Base-by-base conservation (phyloP, 2,113 vertebrate species). In the Burhinus oedicnemus region DNA sequence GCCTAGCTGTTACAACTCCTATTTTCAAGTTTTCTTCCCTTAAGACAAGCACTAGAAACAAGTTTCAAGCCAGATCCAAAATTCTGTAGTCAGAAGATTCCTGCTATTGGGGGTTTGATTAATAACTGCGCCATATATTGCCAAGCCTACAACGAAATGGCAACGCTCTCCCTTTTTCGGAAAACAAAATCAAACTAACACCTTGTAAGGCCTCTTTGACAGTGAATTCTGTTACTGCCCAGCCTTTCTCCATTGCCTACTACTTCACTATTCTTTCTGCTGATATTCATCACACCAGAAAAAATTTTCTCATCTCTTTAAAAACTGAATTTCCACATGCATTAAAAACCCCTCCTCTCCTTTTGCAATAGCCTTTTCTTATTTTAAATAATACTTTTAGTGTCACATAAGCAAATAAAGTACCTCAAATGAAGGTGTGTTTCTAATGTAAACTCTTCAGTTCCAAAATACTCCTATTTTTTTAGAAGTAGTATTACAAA, bases 1-100 rank as follows among this genome's bases (percentile, higher is more conserved):
- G 75, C 49, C 62, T 79, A 80, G 84, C 78, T 89, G 89, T 72
- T 95, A 94, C 49, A 55, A 64, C 36, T 91, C 38, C 0, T 36
- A 87, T 77, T 96, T 93, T 75, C 40, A 89, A 87, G 40, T 79
- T 78, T 91, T 87, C 75, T 81, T 81, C 89, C 80, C 86, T 71
- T 69, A 84, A 85, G 84, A 92, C 70, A 95, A 95, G 38, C 38
- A 82, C 61, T 77, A 80, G 78, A 93, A 94, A 74, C 62, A 75
- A 75, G 38, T 84, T 95, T 82, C 81, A 81, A 92, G 64, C 9
- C 86, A 92, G 91, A 91, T 68, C n/a, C 49, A 87, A 62, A 89
- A 83, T 87, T 91, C 42, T 29, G 12, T 18, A 80, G 87, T 62
- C 70, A 62, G 62, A 91, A 3, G 8, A 91, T 57, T 91, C 12